Base-by-base conservation (phyloP, 2,113 vertebrate species). In the Gallinago jamesoni region DNA sequence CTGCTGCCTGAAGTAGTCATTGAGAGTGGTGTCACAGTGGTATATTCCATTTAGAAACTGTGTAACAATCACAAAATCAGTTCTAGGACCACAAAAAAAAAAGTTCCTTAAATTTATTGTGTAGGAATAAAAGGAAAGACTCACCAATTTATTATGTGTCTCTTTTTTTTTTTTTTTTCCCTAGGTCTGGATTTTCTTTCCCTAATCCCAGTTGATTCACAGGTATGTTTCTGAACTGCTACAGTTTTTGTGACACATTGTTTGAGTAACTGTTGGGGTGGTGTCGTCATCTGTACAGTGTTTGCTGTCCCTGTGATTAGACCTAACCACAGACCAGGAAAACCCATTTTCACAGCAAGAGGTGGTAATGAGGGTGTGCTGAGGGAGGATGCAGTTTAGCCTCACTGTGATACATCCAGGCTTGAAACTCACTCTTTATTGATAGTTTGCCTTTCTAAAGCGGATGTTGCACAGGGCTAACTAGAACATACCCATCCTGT, bases 121-220 rank as follows among this genome's bases (percentile, higher is more conserved):
- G 69, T 95, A 27, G 79, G 14, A 87, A 56, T 91, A 84, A 56
- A 91, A 81, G 91, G 91, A 89, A 69, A 94, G 64, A 74, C 48
- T 15, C 74, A 68, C 89, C 85, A 53, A 52, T 43, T 95, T 72
- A 85, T 89, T 35, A 60, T 80, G 28, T 31, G 76, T 96, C 12
- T 95, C 91, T 97, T 92, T 90, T 72, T 98, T 94, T 63, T 93
- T 96, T 93, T 97, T 92, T 93, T 74, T 98, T 93, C 91, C 50
- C 59, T 93, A 99, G 99, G 99, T 98, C 97, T 99, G 98, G 99
- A 99, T 98, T 98, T 99, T 94, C 99, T 99, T 98, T 99, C 99
- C 10, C 97, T 99, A 97, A 99, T 99, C 97, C 99, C 99, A 98
- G 98, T 98, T 94, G 99, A 99, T 96, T 96, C 99, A 67, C 99